Conservation (phyloP, 2,113 vertebrate species). For the Rhodinocichla rosea region DNA sequence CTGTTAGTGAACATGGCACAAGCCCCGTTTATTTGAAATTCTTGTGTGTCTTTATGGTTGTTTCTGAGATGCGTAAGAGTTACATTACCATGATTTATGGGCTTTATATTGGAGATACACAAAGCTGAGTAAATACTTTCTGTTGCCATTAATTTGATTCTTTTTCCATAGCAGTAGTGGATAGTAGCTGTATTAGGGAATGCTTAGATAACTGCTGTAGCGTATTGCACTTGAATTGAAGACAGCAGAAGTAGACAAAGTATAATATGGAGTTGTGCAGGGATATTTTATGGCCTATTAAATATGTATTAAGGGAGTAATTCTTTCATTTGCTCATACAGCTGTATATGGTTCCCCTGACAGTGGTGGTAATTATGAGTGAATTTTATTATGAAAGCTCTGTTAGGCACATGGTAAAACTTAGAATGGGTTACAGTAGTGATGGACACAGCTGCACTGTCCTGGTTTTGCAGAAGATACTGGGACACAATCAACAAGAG, state of each 20-base stretch:
- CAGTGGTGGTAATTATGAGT: conserved; percentile 7
- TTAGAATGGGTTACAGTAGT: neutral
- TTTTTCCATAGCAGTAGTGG: neutral
- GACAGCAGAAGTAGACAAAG: neutral
- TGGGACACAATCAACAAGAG: conserved; percentile 27
- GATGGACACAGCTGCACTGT: neutral
- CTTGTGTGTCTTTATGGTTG: neutral
- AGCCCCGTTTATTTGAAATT: neutral
- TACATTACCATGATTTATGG: neutral
- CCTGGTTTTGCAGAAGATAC: neutral
- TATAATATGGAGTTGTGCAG: neutral
- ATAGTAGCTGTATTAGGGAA: neutral
- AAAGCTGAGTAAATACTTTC: neutral
- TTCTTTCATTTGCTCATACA: conserved; percentile 14
- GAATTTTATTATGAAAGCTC: conserved; percentile 31
- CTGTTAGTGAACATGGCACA: neutral
- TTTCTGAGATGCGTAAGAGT: neutral
- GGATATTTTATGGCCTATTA: conserved; percentile 29
- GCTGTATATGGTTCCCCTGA: conserved; percentile 25
- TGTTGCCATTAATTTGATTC: neutral
- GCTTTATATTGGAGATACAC: neutral
- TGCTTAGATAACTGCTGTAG: neutral
- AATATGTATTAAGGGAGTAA: conserved; percentile 28
- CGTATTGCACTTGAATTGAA: neutral
- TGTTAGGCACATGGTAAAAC: neutral